Evolutionary conservation across 2,888 invertebrate species (phyloP).

Genomic region (Aporophyla nigra): DNA sequence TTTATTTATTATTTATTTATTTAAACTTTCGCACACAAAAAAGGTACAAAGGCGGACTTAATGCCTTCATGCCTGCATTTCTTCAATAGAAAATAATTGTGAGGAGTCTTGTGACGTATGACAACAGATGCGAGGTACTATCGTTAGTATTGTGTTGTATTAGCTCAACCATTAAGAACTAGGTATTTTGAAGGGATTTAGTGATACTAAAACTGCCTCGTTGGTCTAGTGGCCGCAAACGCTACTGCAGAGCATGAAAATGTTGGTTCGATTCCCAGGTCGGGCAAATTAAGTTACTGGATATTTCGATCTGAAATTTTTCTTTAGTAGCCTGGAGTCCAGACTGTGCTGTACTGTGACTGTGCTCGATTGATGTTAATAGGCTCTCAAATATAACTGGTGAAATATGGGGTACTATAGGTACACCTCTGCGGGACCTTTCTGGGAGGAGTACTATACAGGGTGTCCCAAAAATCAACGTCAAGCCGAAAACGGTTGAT

Average conservation of each 20-base stretch:
- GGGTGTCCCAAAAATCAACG: no score
- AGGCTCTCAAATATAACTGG: neutral
- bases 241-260: neutral
- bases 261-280: neutral
- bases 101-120: neutral
- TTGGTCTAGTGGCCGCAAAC: neutral
- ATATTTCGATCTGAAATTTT: neutral
- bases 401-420: neutral
- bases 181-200: neutral
- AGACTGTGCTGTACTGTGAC: no score
- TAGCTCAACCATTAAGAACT: neutral
- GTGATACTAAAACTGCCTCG: no score
- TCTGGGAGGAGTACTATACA: no score
- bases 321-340: neutral
- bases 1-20: no score
- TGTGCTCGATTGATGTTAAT: neutral
- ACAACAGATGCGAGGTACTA: neutral
- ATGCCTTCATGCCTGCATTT: no score
- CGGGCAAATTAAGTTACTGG: neutral
- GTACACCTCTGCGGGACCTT: neutral
- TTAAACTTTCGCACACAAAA: no score
- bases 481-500: no score
- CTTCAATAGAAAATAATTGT: neutral
- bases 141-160: neutral
- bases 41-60: no score